Evolutionary conservation across 2,888 invertebrate genomes (phyloP).

Genomic region (Vanessa cardui): DNA sequence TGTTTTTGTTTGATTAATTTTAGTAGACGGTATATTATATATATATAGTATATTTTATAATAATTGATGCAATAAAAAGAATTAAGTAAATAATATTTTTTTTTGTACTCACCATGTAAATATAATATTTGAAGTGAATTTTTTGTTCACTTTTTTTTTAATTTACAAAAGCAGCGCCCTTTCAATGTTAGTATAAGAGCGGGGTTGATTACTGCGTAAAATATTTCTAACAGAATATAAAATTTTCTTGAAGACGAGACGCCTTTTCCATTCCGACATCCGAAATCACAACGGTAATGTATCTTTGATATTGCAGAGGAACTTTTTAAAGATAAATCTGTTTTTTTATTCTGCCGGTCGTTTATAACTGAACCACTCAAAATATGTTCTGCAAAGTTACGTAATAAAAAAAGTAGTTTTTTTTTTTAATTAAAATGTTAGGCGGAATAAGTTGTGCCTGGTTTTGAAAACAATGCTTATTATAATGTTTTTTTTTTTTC

Average conservation of each 20-base stretch:
- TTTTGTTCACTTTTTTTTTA: too few relatives aligned
- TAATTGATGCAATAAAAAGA: too few relatives aligned
- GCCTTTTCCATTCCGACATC: conserved; percentile 37
- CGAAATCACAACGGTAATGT: conserved; percentile 45
- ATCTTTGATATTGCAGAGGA: conserved; percentile 46
- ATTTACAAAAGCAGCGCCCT: neutral
- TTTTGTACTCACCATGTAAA: too few relatives aligned
- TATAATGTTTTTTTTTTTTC: too few relatives aligned
- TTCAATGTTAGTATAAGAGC: neutral
- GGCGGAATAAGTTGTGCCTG: too few relatives aligned
- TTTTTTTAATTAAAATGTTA: too few relatives aligned
- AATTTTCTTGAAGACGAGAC: conserved; percentile 28
- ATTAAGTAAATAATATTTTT: too few relatives aligned
- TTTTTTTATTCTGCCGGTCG: conserved; percentile 43
- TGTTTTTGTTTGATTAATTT: too few relatives aligned
- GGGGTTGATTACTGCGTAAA: conserved; percentile 34
- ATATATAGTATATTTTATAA: too few relatives aligned
- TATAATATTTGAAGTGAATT: too few relatives aligned
- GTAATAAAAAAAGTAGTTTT: conserved; percentile 20
- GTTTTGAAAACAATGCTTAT: too few relatives aligned
- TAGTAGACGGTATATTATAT: too few relatives aligned
- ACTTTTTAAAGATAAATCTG: conserved; percentile 46
- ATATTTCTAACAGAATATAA: conserved; percentile 30
- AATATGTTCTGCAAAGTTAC: conserved; percentile 38
- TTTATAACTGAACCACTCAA: conserved; percentile 43